phyloP scores from a whole-genome alignment of 2,888 invertebrate genomes.

The Hemicrepidius hirtus region DNA sequence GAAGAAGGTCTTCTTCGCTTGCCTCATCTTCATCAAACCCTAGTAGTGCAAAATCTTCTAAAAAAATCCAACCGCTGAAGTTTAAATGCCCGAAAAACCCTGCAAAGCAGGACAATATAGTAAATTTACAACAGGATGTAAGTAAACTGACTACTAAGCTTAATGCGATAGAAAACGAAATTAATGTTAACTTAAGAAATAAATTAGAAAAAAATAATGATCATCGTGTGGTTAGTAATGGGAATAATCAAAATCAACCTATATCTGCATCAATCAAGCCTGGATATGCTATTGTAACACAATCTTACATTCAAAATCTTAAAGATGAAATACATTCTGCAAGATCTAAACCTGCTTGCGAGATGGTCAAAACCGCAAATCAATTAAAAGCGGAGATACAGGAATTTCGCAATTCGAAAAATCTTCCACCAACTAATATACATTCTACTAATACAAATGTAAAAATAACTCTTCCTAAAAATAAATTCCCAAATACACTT shows the following conservation, averaged over 20 bases:
- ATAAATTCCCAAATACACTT: too few relatives aligned
- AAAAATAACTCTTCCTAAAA: too few relatives aligned
- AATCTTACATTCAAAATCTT: conserved; percentile 51
- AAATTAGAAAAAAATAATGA: too few relatives aligned
- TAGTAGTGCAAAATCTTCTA: neutral
- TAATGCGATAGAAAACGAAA: too few relatives aligned
- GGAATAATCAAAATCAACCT: neutral
- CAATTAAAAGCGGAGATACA: conserved; percentile 59
- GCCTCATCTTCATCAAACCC: neutral
- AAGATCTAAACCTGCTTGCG: conserved; percentile 39
- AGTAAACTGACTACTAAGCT: too few relatives aligned
- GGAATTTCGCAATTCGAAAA: conserved; percentile 40
- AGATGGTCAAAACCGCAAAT: conserved; percentile 53
- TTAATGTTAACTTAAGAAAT: too few relatives aligned
- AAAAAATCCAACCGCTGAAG: neutral
- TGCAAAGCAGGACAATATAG: neutral
- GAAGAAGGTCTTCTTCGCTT: neutral
- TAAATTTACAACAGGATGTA: neutral
- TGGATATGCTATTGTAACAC: conserved; percentile 13
- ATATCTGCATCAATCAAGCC: neutral
- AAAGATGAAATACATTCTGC: conserved; percentile 54
- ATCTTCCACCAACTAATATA: too few relatives aligned
- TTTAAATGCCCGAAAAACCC: neutral
- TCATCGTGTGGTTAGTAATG: neutral
- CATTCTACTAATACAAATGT: too few relatives aligned